These are phyloP conservation scores for Acanthurus lineatus DNA, from an alignment of 2,797 vertebrate species.

Conservation along the genomic window DNA sequence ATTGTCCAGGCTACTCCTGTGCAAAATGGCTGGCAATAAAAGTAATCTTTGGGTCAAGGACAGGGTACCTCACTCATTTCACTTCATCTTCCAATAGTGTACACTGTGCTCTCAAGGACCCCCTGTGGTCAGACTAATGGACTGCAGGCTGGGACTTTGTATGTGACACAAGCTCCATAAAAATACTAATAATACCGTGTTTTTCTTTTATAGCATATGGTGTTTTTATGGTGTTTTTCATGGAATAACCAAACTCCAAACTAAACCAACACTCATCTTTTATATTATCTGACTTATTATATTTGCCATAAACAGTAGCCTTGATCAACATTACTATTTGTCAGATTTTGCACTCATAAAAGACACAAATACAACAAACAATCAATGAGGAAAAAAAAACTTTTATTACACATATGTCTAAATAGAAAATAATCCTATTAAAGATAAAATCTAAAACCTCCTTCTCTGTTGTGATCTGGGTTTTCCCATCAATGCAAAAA, in stretches of 20 bases:
- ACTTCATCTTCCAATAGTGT: background rate
- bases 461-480: constrained; percentile 3
- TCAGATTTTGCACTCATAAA: background rate
- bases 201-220: too few relatives aligned
- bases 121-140: constrained; percentile 13
- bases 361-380: background rate
- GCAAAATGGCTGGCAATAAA: constrained; percentile 4
- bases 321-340: background rate
- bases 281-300: too few relatives aligned
- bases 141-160: constrained; percentile 21
- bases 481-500: background rate
- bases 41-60: background rate
- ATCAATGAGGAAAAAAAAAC: constrained; percentile 52
- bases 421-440: constrained; percentile 35
- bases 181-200: too few relatives aligned
- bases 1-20: background rate
- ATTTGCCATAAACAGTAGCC: too few relatives aligned
- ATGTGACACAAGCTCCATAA: too few relatives aligned
- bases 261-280: too few relatives aligned
- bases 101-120: constrained; percentile 6
- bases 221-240: too few relatives aligned
- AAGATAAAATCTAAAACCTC: constrained; percentile 25
- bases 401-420: constrained; percentile 43
- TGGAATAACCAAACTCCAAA: too few relatives aligned
- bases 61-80: background rate